These are phyloP conservation scores for Onthophagus sagittarius DNA, from an alignment of 2,888 invertebrate species.

Conservation along the genomic window DNA sequence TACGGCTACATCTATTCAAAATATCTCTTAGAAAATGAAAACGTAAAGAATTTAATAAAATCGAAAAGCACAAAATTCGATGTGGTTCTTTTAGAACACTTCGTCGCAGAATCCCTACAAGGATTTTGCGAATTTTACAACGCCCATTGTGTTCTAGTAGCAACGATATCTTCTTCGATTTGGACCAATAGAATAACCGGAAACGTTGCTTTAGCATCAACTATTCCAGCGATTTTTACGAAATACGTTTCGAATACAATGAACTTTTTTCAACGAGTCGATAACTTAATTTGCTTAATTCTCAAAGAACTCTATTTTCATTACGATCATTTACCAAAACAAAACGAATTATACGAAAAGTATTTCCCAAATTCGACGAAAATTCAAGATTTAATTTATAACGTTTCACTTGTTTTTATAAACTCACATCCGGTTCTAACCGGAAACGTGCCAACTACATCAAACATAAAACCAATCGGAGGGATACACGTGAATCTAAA, in stretches of 20 bases:
- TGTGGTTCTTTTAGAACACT: slow-evolving; percentile 47
- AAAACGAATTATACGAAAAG: slow-evolving; percentile 3
- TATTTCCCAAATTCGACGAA: slow-evolving; percentile 22
- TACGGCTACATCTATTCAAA: background rate
- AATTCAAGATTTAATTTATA: slow-evolving; percentile 16
- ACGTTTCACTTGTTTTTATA: slow-evolving; percentile 45
- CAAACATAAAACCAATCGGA: slow-evolving; percentile 53
- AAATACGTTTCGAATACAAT: slow-evolving; percentile 47
- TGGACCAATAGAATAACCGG: slow-evolving; percentile 51
- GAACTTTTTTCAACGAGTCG: slow-evolving; percentile 53
- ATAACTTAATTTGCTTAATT: slow-evolving; percentile 47
- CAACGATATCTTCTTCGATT: slow-evolving; percentile 47
- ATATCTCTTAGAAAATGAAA: slow-evolving; percentile 37
- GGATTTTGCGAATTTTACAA: slow-evolving; percentile 43
- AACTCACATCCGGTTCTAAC: slow-evolving; percentile 53
- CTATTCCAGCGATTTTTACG: slow-evolving; percentile 49
- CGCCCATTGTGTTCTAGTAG: slow-evolving; percentile 42
- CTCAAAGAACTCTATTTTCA: slow-evolving; percentile 24
- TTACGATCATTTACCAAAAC: slow-evolving; percentile 4
- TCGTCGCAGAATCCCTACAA: slow-evolving; percentile 49
- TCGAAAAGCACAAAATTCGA: slow-evolving; percentile 43
- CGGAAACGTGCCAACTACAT: slow-evolving; percentile 48
- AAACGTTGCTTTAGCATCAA: slow-evolving; percentile 49
- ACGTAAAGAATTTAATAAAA: slow-evolving; percentile 38
- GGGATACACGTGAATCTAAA: slow-evolving; percentile 44